phyloP scores from a whole-genome alignment of 2,113 vertebrate species.

The Argyrosomus japonicus region DNA sequence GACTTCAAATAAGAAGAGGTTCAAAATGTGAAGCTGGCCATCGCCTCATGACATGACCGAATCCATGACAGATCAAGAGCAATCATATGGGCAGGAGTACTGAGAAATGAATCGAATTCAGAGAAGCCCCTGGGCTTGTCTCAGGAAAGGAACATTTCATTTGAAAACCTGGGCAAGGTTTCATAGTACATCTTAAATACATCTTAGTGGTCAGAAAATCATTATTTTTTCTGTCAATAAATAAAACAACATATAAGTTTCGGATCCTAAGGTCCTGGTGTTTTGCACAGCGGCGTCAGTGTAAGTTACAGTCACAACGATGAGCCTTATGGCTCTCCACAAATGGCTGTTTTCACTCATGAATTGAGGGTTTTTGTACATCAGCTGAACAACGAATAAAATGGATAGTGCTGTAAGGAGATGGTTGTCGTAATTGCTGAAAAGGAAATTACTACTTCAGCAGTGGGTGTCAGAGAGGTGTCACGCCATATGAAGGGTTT shows the following conservation, averaged over 20 bases:
- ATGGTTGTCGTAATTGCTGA: background rate
- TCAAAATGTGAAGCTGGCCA: slow-evolving; percentile 62
- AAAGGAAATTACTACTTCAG: slow-evolving; percentile 11
- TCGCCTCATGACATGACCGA: slow-evolving; percentile 60
- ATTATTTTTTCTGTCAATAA: slow-evolving; percentile 15
- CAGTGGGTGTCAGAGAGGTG: background rate
- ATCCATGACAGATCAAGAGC: slow-evolving; percentile 74
- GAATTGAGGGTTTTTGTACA: background rate
- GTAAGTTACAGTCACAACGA: slow-evolving; percentile 8
- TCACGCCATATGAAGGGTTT: background rate
- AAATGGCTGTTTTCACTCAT: background rate
- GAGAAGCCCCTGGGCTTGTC: slow-evolving; percentile 38
- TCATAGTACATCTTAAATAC: slow-evolving; percentile 11
- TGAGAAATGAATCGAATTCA: slow-evolving; percentile 55
- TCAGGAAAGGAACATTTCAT: slow-evolving; percentile 48
- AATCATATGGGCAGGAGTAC: slow-evolving; percentile 54
- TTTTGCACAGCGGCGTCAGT: background rate
- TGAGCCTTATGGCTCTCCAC: background rate
- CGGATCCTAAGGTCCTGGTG: slow-evolving; percentile 8
- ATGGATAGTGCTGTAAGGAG: background rate
- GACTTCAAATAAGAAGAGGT: slow-evolving; percentile 68
- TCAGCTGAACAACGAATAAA: slow-evolving; percentile 14
- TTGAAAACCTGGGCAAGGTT: slow-evolving; percentile 37
- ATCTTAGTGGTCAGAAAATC: slow-evolving; percentile 1
- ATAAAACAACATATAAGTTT: slow-evolving; percentile 15